Base-by-base conservation (phyloP, 30 jellyfish, hydroid and myxozoan genomes). In the Mastigias papua region DNA sequence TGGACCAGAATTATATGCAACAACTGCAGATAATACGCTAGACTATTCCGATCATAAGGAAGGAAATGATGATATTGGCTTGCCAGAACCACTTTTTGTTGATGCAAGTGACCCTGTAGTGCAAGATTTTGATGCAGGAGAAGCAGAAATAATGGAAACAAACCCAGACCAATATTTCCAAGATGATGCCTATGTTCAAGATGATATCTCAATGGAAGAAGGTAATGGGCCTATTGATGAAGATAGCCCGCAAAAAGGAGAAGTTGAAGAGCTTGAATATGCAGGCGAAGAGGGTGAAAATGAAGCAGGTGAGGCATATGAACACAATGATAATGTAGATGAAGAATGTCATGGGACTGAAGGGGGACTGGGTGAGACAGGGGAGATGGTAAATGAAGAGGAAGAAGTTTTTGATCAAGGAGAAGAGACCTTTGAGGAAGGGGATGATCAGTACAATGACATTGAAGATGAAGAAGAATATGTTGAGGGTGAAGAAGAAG, bases 51-150 rank as follows among this genome's bases (percentile, higher is more conserved):
- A 37, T 25, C 63, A 72, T 16, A 72, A 37, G 17, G 29, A 15
- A 34, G 68, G 21, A 72, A 19, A 63, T 27, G 42, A 63, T 17
- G 74, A 25, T 7, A 35, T 13, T 22, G 42, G 74, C 74, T 81
- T 82, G 21, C 69, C 92, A 67, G 92, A 82, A n/a, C 69, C 92
- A 7, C 78, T 82, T 26, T 37, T 82, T 68, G 92, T 82, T 4
- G 69, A 71, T 82, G 67, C 92, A 27, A 71, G 58, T 58, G 92
- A 82, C 71, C 69, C 92, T 7, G 80, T 82, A 11, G 79, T 75
- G 25, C 84, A 68, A 66, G 90, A 70, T 33, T 37, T 67, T 65
- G 82, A 80, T 30, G 60, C 25, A 7, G 78, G 57, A 21, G 90
- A 42, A 21, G 16, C 28, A 0, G 27, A 20, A 3, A 34, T 62